A percentile compares a stretch with the other conserved stretches of the same genome.
phyloP scores from a whole-genome alignment of 2,113 vertebrate genomes.

The Fulmarus glacialis region DNA sequence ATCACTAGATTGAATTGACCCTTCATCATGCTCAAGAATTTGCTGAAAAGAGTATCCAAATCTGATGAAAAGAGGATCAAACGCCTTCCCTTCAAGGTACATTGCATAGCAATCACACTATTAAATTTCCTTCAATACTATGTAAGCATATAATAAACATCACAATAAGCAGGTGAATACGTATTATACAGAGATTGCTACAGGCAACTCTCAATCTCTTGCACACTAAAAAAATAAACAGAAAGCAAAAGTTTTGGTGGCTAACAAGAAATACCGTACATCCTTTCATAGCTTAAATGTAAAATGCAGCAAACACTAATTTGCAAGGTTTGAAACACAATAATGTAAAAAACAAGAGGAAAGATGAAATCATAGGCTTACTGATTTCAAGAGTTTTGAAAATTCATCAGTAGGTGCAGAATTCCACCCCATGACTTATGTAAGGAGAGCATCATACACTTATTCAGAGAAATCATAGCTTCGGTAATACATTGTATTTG shows the following conservation, averaged over 20 bases:
- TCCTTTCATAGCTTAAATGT: background rate
- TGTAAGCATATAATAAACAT: background rate
- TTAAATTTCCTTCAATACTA: background rate
- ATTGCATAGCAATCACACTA: background rate
- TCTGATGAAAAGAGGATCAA: background rate
- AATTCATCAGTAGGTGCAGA: background rate
- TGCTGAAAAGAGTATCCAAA: background rate
- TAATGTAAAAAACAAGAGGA: background rate
- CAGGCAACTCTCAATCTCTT: background rate
- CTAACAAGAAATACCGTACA: background rate
- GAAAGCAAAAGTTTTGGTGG: background rate
- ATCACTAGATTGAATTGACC: background rate
- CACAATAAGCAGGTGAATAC: background rate
- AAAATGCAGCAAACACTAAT: background rate
- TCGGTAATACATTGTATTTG: background rate
- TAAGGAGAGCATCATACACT: background rate
- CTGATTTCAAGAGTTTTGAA: background rate
- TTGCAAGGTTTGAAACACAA: background rate
- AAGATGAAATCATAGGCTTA: background rate
- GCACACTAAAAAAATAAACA: background rate
- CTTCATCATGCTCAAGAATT: background rate
- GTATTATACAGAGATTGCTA: background rate
- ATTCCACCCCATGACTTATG: background rate
- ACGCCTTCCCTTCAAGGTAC: background rate
- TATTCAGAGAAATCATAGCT: background rate